Evolutionary conservation across 1,140 invertebrate species (phyloP).

Genomic region (Drosophila melanica): DNA sequence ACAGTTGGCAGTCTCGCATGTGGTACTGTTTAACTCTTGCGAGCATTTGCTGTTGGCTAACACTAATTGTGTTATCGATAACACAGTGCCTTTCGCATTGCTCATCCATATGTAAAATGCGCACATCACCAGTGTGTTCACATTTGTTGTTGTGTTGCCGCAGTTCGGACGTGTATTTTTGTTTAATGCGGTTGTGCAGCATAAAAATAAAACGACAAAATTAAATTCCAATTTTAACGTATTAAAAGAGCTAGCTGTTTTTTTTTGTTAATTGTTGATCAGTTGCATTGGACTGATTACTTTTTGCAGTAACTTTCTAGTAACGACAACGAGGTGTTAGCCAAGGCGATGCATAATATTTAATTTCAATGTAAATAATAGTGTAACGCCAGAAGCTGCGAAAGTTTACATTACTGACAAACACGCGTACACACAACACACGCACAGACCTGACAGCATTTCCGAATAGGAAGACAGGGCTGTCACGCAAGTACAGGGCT

Average conservation of each 20-base stretch:
- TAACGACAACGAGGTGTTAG: slow-evolving; percentile 9
- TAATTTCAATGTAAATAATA: slow-evolving; percentile 36
- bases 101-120: neutral
- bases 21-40: neutral
- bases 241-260: slow-evolving; percentile 32
- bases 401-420: slow-evolving; percentile 5
- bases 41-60: neutral
- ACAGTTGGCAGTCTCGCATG: neutral
- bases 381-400: slow-evolving; percentile 9
- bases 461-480: slow-evolving; percentile 22
- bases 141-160: slow-evolving; percentile 50
- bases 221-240: slow-evolving; percentile 17
- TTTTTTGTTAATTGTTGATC: slow-evolving; percentile 45
- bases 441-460: neutral
- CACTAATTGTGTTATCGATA: slow-evolving; percentile 21
- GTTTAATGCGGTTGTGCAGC: slow-evolving; percentile 42
- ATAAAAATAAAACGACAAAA: slow-evolving; percentile 14
- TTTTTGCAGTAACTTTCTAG: no score
- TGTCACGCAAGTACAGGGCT: slow-evolving; percentile 29
- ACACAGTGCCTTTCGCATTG: neutral
- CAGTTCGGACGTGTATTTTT: slow-evolving; percentile 43
- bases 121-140: slow-evolving; percentile 16
- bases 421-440: slow-evolving; percentile 1
- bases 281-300: slow-evolving; percentile 6
- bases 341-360: slow-evolving; percentile 28